Evolutionary conservation across 1,140 invertebrate genomes (phyloP), one percentile per base, ranked within the genome.

Genomic region (Plodia interpunctella): DNA sequence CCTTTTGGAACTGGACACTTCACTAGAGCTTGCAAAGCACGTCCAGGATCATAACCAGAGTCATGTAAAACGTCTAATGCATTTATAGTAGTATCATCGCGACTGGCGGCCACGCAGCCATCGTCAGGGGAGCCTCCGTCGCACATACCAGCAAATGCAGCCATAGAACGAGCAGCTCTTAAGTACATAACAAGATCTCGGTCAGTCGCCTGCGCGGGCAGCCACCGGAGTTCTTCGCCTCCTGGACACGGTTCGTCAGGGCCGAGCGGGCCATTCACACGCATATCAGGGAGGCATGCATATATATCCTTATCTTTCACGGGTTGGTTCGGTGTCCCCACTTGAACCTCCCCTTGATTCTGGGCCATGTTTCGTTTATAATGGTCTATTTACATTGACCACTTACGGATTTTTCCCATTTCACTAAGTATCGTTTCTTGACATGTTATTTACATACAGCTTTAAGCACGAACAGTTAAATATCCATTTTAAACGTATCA

Each of bases 61-160:
- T 97, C 95, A 90, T 99, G 98, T 19, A 99, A 91, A 92, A 97
- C 96, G 88, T 98, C 96, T 76, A 99, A 92, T 68, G 98, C 98
- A 91, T 98, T 99, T 78, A 98, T 98, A 74, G 98, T 99, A 55
- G 98, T 99, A 87, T 98, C 97, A 91, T 99, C 98, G 85, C 97
- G 91, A 70, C 96, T 97, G 74, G 98, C 98, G 63, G 98, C 97
- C 77, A 97, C 93, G 92, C 97, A 98, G 80, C 98, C 97, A 91
- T 99, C 98, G 88, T 98, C 97, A 11, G 97, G 96, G 63, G 97
- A 97, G 66, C 97, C 98, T 59, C 98, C 97, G 92, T 99, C 97
- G 94, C 98, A 99, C 97, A 99, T 98, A 73, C 97, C 96, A 68
- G 88, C 83, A 91, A 98, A 99, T 53, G 98, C 97, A 74, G 96